Conservation (phyloP, 1,140 invertebrate genomes). For the Nylanderia fulva region DNA sequence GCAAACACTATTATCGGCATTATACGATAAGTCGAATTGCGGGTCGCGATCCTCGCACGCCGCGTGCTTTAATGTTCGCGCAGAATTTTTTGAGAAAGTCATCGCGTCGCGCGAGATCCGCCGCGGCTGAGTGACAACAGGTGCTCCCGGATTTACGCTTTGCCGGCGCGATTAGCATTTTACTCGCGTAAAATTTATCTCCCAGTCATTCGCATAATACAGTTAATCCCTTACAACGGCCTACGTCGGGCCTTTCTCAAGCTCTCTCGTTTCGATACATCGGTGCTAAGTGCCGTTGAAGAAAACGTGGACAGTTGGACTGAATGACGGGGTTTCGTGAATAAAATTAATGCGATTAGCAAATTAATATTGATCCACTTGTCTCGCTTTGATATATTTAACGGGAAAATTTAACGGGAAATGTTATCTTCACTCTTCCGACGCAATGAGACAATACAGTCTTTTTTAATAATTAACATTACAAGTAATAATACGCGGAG, state of each 20-base stretch:
- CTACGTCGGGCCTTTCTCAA: conserved; percentile 14
- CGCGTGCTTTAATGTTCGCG: conserved; percentile 47
- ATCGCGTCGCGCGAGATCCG: conserved; percentile 7
- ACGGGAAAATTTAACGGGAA: background rate
- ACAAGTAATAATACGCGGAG: background rate
- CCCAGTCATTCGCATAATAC: conserved; percentile 51
- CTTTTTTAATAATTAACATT: background rate
- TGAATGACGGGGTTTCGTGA: conserved; percentile 23
- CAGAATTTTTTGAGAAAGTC: conserved; percentile 37
- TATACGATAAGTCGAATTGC: conserved; percentile 71
- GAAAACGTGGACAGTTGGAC: conserved; percentile 29
- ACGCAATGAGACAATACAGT: background rate
- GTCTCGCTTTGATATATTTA: background rate
- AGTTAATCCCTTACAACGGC: conserved; percentile 52
- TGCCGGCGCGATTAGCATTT: conserved; percentile 50
- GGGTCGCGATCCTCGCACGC: conserved; percentile 68
- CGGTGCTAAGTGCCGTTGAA: conserved; percentile 39
- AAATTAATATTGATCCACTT: conserved; percentile 33
- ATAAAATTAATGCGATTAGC: conserved; percentile 34
- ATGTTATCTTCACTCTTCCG: background rate
- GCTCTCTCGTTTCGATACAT: conserved; percentile 46
- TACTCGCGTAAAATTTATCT: conserved; percentile 56
- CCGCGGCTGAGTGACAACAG: conserved; percentile 47
- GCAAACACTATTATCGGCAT: conserved; percentile 76
- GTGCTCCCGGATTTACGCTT: conserved; percentile 54